Percentiles rank a stretch among this genome's conserved stretches.
phyloP scores from a whole-genome alignment of 2,113 vertebrate genomes.

The Ciconia maguari region DNA sequence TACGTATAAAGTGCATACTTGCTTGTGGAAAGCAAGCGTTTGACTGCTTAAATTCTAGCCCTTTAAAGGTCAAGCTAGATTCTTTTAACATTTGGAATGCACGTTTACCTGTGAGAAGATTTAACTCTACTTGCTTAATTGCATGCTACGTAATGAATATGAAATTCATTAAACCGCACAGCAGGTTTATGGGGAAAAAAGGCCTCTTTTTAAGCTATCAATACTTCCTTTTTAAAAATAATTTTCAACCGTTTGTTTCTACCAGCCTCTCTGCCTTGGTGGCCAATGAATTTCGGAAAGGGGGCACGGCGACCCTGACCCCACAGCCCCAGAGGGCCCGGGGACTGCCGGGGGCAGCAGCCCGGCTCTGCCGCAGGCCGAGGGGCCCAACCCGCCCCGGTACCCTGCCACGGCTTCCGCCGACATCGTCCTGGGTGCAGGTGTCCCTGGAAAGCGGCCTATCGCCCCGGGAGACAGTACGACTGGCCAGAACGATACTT shows the following conservation, averaged over 20 bases:
- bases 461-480: rapidly evolving
- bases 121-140: not conserved
- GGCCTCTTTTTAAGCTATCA: not conserved
- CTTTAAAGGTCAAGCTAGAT: not conserved
- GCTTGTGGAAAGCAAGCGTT: not conserved
- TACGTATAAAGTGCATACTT: not conserved
- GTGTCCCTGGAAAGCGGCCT: not conserved
- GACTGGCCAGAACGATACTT: rapidly evolving
- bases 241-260: not conserved
- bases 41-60: not conserved
- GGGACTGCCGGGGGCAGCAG: not conserved
- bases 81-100: not conserved
- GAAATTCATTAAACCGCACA: not conserved
- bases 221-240: not conserved
- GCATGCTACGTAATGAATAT: not conserved
- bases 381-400: rapidly evolving
- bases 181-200: not conserved
- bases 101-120: not conserved
- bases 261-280: not conserved
- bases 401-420: rapidly evolving
- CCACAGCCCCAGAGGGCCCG: rapidly evolving
- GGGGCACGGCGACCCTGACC: rapidly evolving
- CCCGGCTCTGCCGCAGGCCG: not conserved
- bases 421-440: rapidly evolving
- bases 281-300: not conserved